These are phyloP conservation scores for Eurypyga helias DNA, from an alignment of 2,113 vertebrate genomes.

Conservation along the genomic window DNA sequence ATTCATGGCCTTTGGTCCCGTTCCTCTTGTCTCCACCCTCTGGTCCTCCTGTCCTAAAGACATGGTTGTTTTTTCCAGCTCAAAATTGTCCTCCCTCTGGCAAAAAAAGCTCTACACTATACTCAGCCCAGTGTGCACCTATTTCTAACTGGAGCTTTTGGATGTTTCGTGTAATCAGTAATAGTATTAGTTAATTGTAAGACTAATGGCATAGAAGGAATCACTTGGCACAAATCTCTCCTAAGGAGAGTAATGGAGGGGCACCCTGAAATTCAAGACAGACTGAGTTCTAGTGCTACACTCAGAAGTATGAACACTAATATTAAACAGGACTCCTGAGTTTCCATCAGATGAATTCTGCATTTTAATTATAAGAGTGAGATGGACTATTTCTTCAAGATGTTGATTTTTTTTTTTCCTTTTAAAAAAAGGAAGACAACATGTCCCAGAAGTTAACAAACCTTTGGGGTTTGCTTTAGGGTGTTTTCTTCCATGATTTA, in stretches of 20 bases:
- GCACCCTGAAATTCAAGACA: background rate
- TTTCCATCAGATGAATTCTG: background rate
- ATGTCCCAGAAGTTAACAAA: background rate
- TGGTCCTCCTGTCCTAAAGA: background rate
- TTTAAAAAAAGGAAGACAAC: background rate
- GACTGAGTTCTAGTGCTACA: background rate
- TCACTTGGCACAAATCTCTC: background rate
- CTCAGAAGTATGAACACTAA: background rate
- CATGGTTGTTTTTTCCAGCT: background rate
- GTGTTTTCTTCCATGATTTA: background rate
- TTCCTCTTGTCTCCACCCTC: background rate
- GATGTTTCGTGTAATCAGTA: background rate
- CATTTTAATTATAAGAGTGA: background rate
- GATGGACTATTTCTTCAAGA: background rate
- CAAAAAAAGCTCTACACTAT: fast-evolving
- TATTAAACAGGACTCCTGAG: background rate
- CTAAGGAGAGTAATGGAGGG: background rate
- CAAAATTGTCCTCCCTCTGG: background rate
- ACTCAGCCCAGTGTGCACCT: background rate
- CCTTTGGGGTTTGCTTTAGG: background rate
- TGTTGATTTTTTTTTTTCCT: background rate
- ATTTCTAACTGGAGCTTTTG: background rate
- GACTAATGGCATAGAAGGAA: background rate
- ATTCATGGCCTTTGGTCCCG: background rate
- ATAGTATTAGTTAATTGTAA: background rate